Evolutionary conservation across 2,797 vertebrate genomes (phyloP).

Genomic region (Lerista edwardsae): DNA sequence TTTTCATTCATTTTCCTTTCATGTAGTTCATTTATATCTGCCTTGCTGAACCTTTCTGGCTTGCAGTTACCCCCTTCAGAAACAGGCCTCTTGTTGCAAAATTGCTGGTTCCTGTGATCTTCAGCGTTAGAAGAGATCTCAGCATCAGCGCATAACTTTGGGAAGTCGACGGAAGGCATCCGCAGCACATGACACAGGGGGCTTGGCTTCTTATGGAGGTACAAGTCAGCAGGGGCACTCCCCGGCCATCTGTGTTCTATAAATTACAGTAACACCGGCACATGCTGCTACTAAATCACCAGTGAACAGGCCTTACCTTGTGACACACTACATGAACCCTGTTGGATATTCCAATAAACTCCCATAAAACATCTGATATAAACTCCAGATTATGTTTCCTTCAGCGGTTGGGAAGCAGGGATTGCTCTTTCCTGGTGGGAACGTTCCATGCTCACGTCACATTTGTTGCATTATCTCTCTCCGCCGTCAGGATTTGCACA

Average conservation of each 20-base stretch:
- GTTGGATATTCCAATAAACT: conserved; percentile 84
- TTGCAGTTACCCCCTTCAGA: neutral
- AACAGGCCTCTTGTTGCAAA: conserved; percentile 19
- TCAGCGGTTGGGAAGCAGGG: conserved; percentile 51
- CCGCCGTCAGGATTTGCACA: neutral
- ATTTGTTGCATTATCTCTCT: conserved; percentile 1
- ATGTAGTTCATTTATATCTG: neutral
- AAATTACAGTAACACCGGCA: conserved; percentile 81
- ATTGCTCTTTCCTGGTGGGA: conserved; percentile 57
- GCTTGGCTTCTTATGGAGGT: conserved; percentile 79
- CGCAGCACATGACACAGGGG: conserved; percentile 74
- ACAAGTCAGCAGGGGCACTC: conserved; percentile 79
- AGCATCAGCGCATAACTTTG: conserved; percentile 63
- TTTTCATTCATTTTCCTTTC: conserved; percentile 45
- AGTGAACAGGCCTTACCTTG: conserved; percentile 80
- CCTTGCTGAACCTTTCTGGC: conserved; percentile 14
- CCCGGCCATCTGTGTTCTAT: conserved; percentile 82
- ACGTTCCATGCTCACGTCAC: conserved; percentile 46
- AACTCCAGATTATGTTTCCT: conserved; percentile 80
- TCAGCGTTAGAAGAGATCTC: conserved; percentile 64
- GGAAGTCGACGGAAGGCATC: conserved; percentile 74
- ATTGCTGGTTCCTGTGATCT: conserved; percentile 50
- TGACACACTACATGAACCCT: conserved; percentile 82
- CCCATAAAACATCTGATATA: conserved; percentile 78
- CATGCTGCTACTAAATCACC: conserved; percentile 83